phyloP scores from a whole-genome alignment of 2,113 vertebrate genomes.

The Strix uralensis region DNA sequence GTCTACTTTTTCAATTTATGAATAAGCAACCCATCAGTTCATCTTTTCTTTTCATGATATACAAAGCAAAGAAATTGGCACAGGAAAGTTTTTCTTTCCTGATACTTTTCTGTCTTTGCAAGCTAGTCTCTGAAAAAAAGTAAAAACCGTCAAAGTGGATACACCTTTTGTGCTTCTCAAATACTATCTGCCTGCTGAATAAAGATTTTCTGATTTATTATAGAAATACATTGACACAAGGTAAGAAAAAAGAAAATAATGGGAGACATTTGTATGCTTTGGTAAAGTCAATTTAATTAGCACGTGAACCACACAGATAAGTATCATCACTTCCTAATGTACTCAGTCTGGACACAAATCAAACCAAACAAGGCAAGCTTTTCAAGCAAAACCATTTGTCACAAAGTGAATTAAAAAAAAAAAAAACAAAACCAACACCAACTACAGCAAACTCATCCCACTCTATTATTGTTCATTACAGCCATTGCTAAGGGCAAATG shows the following conservation, averaged over 20 bases:
- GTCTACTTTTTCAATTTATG: constrained; percentile 25
- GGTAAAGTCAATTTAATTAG: constrained; percentile 30
- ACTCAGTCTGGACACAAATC: constrained; percentile 35
- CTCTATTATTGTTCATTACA: neutral
- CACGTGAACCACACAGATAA: constrained; percentile 30
- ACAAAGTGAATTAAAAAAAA: neutral
- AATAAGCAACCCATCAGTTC: constrained; percentile 15
- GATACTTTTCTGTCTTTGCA: neutral
- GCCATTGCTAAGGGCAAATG: neutral
- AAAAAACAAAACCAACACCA: neutral
- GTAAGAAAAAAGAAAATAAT: constrained; percentile 54
- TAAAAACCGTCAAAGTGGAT: neutral
- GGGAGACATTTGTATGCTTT: constrained; percentile 18
- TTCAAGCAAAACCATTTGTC: constrained; percentile 6
- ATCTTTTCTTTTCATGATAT: neutral
- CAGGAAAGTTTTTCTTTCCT: neutral
- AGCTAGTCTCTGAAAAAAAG: neutral
- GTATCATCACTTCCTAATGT: constrained; percentile 17
- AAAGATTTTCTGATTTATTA: constrained; percentile 50
- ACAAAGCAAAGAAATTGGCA: neutral
- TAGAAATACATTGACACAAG: neutral
- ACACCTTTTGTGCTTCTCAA: neutral
- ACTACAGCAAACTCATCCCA: neutral
- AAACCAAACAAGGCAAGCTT: constrained; percentile 41
- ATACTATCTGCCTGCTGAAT: constrained; percentile 5